Base-by-base conservation (phyloP, 1,140 invertebrate species). In the Proales similis region DNA sequence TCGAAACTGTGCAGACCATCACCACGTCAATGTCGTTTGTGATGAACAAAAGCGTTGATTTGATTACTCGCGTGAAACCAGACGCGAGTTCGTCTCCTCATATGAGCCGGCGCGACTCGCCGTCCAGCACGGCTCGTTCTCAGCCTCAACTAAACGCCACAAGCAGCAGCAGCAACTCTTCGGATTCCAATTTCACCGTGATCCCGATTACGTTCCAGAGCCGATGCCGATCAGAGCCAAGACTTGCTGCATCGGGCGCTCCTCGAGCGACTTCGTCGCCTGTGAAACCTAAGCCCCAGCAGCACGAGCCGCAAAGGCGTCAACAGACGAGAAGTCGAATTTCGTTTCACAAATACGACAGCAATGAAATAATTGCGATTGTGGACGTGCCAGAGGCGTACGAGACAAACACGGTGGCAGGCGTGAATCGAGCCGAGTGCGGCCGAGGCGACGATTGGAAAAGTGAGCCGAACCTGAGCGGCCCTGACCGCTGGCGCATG, bases 11-110 rank as follows among this genome's bases (percentile, higher is more conserved):
- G 17, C 7, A 57, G 11, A 57, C 51, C 0, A n/a, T n/a, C n/a
- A 57, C 51, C 14, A 57, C 51, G 4, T 57, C 51, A n/a, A 57
- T 57, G 51, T 57, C 51, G 11, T 57, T 57, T 26, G 45, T 57
- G 1, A 57, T 57, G 51, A 57, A 57, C 22, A 57, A 57, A 26
- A 57, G n/a, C 27, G 32, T 57, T 14, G 45, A 57, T 57, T 57
- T 57, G 29, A 26, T 57, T 17, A 57, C 51, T 22, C 26, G 45
- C n/a, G 51, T 42, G 45, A 57, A 57, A 42, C 14, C 45, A 11
- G 36, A 57, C 9, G 30, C 9, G 7, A 4, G 17, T 3, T 9
- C 24, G 11, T 20, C 51, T 14, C 12, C n/a, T n/a, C n/a, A n/a
- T n/a, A n/a, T n/a, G n/a, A n/a, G n/a, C n/a, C n/a, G n/a, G n/a